Conservation (phyloP, 1,140 invertebrate species). For the Dreissena polymorpha region DNA sequence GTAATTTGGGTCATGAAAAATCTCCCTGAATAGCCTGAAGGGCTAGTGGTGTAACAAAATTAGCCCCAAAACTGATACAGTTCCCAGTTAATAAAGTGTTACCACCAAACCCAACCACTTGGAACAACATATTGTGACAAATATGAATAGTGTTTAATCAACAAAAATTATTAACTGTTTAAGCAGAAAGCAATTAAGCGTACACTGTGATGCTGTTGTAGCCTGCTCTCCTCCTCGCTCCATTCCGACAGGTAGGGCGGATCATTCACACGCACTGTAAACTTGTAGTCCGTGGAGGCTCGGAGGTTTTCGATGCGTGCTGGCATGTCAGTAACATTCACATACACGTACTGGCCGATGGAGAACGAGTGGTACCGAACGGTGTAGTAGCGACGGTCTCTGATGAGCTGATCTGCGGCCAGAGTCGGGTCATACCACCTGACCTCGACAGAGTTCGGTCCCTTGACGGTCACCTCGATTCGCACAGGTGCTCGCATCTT, state of each 20-base stretch:
- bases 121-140: too few species aligned
- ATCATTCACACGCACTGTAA: constrained; percentile 48
- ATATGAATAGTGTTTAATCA: too few species aligned
- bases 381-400: constrained; percentile 43
- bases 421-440: constrained; percentile 34
- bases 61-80: too few species aligned
- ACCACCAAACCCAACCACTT: too few species aligned
- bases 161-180: too few species aligned
- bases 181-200: too few species aligned
- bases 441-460: constrained; percentile 6
- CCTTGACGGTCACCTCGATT: not conserved
- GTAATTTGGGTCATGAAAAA: too few species aligned
- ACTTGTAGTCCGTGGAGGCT: constrained; percentile 31
- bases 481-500: constrained; percentile 30
- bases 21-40: too few species aligned
- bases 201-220: not conserved
- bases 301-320: constrained; percentile 4
- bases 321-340: constrained; percentile 26
- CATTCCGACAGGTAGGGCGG: constrained; percentile 50
- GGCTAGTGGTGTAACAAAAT: too few species aligned
- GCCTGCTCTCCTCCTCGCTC: constrained; percentile 24
- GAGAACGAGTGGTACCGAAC: constrained; percentile 29
- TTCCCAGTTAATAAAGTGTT: too few species aligned
- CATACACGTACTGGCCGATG: constrained; percentile 37
- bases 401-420: constrained; percentile 24